These are phyloP conservation scores for Osmerus eperlanus DNA, from an alignment of 2,113 vertebrate species.

Conservation along the genomic window DNA sequence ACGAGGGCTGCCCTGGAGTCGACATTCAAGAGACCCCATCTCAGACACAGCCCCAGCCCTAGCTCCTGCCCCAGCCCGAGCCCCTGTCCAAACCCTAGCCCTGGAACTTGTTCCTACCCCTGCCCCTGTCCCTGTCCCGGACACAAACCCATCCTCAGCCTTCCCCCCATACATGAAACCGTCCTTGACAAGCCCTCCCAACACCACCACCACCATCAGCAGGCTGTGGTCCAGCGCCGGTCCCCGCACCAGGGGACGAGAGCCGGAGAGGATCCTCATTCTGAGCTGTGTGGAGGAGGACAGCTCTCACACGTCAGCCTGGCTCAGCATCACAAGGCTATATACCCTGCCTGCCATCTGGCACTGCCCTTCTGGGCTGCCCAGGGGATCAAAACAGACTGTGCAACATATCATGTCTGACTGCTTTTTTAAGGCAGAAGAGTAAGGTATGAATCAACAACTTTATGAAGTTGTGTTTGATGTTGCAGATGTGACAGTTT, in stretches of 20 bases:
- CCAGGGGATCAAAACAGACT: not conserved
- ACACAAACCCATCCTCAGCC: constrained; percentile 8
- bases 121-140: not conserved
- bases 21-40: constrained; percentile 34
- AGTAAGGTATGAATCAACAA: no score
- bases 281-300: constrained; percentile 2
- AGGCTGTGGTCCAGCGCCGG: not conserved
- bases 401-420: no score
- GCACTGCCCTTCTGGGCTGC: not conserved
- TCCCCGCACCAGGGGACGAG: constrained; percentile 1
- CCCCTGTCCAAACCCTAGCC: not conserved
- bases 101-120: not conserved
- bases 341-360: not conserved
- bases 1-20: constrained; percentile 36
- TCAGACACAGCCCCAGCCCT: constrained; percentile 11
- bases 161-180: not conserved
- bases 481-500: no score
- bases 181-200: not conserved
- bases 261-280: constrained; percentile 12
- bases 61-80: constrained; percentile 9
- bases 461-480: no score
- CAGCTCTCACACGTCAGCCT: not conserved
- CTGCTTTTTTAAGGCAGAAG: not conserved
- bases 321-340: not conserved
- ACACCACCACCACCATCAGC: not conserved